These are phyloP conservation scores for Cepaea nemoralis DNA, from an alignment of 1,140 invertebrate species.

Conservation along the genomic window DNA sequence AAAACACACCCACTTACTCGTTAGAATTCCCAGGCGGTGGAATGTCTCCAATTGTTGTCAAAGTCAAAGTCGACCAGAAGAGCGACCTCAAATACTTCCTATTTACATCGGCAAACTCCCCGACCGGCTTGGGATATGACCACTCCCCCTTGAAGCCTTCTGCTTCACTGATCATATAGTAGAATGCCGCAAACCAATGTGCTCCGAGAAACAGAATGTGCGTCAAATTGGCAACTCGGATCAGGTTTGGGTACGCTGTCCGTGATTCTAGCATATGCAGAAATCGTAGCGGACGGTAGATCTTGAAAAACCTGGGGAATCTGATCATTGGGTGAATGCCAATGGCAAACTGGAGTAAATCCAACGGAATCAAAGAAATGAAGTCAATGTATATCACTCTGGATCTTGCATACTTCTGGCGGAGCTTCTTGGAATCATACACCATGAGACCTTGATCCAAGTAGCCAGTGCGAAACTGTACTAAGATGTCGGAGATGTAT, in stretches of 20 bases:
- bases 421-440: constrained; percentile 90
- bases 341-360: constrained; percentile 80
- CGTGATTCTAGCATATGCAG: constrained; percentile 96
- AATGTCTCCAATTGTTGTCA: constrained; percentile 93
- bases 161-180: constrained; percentile 91
- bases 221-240: constrained; percentile 94
- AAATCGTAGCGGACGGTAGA: constrained; percentile 91
- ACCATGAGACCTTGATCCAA: constrained; percentile 94
- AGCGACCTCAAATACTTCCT: constrained; percentile 93
- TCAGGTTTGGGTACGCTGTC: constrained; percentile 94
- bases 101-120: constrained; percentile 87
- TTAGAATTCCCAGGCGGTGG: constrained; percentile 94
- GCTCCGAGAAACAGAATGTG: constrained; percentile 94
- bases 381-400: constrained; percentile 89
- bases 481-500: constrained; percentile 87
- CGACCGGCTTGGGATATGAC: constrained; percentile 83
- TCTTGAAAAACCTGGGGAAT: constrained; percentile 77
- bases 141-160: constrained; percentile 92
- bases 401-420: constrained; percentile 88
- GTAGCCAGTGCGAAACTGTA: constrained; percentile 95
- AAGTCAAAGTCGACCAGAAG: constrained; percentile 95
- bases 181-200: constrained; percentile 98
- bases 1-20: too few relatives aligned
- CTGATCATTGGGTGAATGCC: constrained; percentile 70
- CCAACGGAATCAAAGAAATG: constrained; percentile 85